A percentile compares a stretch with the other conserved stretches of the same genome.
These are phyloP conservation scores for Felis chaus DNA, from an alignment of 2,113 vertebrate species.

Conservation along the genomic window DNA sequence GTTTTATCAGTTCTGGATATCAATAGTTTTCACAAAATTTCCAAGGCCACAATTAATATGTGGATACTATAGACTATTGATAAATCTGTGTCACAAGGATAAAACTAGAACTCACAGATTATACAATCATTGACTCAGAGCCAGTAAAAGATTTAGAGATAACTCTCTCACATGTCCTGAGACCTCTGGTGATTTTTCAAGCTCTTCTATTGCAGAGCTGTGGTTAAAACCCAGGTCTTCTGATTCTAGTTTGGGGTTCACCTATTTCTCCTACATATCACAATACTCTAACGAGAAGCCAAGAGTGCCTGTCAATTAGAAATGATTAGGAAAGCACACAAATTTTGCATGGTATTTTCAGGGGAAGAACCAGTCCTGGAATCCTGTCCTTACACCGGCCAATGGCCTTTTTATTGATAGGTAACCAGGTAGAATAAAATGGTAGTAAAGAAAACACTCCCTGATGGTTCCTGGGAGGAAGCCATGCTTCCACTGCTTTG, in stretches of 20 bases:
- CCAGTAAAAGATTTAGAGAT: slow-evolving; percentile 30
- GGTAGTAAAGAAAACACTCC: background rate
- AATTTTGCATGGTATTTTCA: background rate
- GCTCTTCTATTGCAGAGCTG: background rate
- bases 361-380: background rate
- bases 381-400: background rate
- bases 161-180: background rate
- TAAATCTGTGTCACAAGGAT: background rate
- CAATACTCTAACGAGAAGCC: background rate
- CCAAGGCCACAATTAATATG: background rate
- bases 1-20: background rate
- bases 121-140: background rate
- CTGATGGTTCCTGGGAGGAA: background rate
- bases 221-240: background rate
- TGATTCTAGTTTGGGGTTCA: background rate
- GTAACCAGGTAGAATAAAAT: background rate
- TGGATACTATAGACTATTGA: background rate
- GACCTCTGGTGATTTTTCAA: background rate
- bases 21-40: background rate
- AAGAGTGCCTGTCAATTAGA: background rate
- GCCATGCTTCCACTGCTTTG: background rate
- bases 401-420: background rate
- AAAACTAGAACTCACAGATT: background rate
- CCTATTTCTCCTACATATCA: background rate
- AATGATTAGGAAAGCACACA: background rate